Conservation (phyloP, 1,140 invertebrate genomes). For the Bombus waltoni region DNA sequence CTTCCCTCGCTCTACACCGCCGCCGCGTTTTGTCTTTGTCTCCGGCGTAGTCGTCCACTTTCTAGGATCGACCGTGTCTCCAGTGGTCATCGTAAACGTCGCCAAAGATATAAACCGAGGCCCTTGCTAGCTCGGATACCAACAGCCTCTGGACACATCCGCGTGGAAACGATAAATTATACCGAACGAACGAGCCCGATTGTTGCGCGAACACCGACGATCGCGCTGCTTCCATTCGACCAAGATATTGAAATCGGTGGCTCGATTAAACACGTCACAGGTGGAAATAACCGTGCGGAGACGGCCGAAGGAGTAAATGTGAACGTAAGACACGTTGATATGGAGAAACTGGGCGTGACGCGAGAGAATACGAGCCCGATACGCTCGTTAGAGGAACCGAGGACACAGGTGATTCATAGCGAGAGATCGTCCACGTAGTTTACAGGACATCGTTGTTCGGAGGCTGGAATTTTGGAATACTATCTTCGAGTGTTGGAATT, state of each 20-base stretch:
- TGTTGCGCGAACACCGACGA: not conserved
- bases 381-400: slow-evolving; percentile 1
- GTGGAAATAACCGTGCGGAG: not conserved
- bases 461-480: not conserved
- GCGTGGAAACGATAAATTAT: slow-evolving; percentile 57
- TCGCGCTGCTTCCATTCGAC: too few relatives aligned
- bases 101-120: slow-evolving; percentile 35
- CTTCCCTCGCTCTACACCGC: too few relatives aligned
- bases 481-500: not conserved
- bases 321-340: not conserved
- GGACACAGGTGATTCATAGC: not conserved
- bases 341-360: slow-evolving; percentile 26
- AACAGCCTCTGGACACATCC: not conserved
- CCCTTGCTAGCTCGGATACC: slow-evolving; percentile 12
- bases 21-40: not conserved
- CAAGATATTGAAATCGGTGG: not conserved
- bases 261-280: not conserved
- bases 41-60: slow-evolving; percentile 8
- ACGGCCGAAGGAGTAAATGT: not conserved
- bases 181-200: slow-evolving; percentile 23
- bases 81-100: slow-evolving; percentile 55
- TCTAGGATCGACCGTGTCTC: slow-evolving; percentile 51
- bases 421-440: not conserved
- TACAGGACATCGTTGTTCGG: not conserved
- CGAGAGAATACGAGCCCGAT: slow-evolving; percentile 6